A percentile compares a stretch with the other conserved stretches of the same genome.
phyloP scores from a whole-genome alignment of 2,888 invertebrate genomes.

The Epinotia bilunana region DNA sequence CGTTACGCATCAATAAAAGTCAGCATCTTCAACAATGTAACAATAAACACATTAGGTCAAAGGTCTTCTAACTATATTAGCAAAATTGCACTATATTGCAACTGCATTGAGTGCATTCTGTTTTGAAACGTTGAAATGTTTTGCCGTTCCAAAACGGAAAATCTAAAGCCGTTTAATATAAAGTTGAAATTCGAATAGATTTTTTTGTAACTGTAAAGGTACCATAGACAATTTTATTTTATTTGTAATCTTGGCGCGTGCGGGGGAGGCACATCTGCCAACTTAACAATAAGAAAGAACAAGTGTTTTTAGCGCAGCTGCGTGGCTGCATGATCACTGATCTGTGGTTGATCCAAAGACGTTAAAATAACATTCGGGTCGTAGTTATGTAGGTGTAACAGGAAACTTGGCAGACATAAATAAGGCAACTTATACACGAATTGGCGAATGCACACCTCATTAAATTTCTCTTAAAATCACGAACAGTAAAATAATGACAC shows the following conservation, averaged over 20 bases:
- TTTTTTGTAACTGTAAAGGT: not conserved
- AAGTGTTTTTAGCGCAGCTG: slow-evolving; percentile 59
- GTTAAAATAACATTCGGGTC: slow-evolving; percentile 4
- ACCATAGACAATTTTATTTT: slow-evolving; percentile 27
- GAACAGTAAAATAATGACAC: not conserved
- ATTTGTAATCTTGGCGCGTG: slow-evolving; percentile 53
- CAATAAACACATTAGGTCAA: slow-evolving; percentile 35
- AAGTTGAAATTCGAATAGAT: slow-evolving; percentile 5
- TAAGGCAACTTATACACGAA: not conserved
- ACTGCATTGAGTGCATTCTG: not conserved
- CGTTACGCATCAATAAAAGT: slow-evolving; percentile 30
- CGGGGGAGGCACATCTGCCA: slow-evolving; percentile 51
- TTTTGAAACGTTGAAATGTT: not conserved
- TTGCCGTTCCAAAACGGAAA: not conserved
- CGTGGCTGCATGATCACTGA: slow-evolving; percentile 12
- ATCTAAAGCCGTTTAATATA: not conserved
- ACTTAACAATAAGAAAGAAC: slow-evolving; percentile 47
- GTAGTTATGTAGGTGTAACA: not conserved
- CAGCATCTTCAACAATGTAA: slow-evolving; percentile 23
- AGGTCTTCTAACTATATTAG: slow-evolving; percentile 9
- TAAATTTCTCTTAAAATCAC: not conserved
- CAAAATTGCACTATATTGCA: not conserved
- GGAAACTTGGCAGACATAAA: not conserved
- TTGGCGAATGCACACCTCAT: no score
- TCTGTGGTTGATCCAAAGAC: slow-evolving; percentile 20